Evolutionary conservation across 2,888 invertebrate genomes (phyloP).

Genomic region (Ametastegia equiseti): DNA sequence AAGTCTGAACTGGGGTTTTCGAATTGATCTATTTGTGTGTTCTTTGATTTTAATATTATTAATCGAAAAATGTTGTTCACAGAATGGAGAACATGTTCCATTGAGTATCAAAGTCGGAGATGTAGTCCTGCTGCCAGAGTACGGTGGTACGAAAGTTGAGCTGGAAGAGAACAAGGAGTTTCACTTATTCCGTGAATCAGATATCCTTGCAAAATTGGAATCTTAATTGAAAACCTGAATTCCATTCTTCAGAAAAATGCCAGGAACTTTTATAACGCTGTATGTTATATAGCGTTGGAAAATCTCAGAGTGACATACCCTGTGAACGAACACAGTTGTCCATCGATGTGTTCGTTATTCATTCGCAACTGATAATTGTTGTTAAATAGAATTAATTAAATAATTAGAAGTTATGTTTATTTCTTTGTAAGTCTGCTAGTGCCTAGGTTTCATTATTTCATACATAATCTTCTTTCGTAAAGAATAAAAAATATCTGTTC

Average conservation of each 20-base stretch:
- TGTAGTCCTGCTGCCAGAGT: constrained; percentile 96
- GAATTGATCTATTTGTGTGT: neutral
- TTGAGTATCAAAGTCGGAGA: constrained; percentile 93
- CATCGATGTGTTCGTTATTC: neutral
- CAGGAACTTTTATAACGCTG: constrained; percentile 31
- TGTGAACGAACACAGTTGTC: neutral
- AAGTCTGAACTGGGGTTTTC: neutral
- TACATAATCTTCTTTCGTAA: constrained; percentile 53
- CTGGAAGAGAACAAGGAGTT: constrained; percentile 93
- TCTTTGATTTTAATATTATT: constrained; percentile 45
- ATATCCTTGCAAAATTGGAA: constrained; percentile 96
- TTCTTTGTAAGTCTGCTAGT: constrained; percentile 62
- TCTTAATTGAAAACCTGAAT: constrained; percentile 61
- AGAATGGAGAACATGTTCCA: constrained; percentile 90
- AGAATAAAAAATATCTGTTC: constrained; percentile 63
- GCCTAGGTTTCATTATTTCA: constrained; percentile 64
- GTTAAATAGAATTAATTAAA: constrained; percentile 37
- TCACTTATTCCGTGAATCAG: constrained; percentile 95
- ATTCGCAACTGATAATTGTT: constrained; percentile 25
- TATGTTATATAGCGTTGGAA: neutral
- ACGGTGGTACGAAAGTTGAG: constrained; percentile 97
- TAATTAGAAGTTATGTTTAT: constrained; percentile 54
- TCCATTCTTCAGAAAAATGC: constrained; percentile 41
- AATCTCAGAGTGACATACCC: constrained; percentile 35
- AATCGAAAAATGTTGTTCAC: no score